A percentile compares a stretch with the other conserved stretches of the same genome.
These are phyloP conservation scores for Halocaridina rubra DNA, from an alignment of 2,888 invertebrate species.

Conservation along the genomic window DNA sequence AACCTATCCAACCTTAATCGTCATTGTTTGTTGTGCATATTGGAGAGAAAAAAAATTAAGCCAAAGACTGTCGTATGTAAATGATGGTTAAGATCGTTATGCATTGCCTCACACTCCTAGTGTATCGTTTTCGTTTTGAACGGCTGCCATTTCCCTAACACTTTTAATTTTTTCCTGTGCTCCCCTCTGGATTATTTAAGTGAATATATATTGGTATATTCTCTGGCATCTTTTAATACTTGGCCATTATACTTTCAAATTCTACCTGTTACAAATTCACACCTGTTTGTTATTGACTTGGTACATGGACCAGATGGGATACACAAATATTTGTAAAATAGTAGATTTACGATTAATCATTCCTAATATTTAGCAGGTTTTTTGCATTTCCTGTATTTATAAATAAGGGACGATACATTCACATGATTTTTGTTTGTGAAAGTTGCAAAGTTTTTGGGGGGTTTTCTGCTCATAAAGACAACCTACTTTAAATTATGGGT, in stretches of 20 bases:
- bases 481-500: slow-evolving; percentile 5
- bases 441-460: neutral
- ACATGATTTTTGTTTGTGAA: neutral
- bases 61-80: neutral
- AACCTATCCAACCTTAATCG: neutral
- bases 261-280: no score
- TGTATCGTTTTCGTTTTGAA: neutral
- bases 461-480: neutral
- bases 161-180: slow-evolving; percentile 25
- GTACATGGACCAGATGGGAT: neutral
- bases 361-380: neutral
- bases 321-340: neutral
- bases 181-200: slow-evolving; percentile 34
- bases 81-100: neutral
- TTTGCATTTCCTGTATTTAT: neutral
- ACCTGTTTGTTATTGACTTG: no score
- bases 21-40: slow-evolving; percentile 28
- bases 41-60: neutral
- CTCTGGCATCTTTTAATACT: no score
- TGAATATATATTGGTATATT: neutral
- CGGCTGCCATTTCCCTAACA: slow-evolving; percentile 13
- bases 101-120: slow-evolving; percentile 14
- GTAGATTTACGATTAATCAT: neutral
- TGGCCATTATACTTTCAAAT: no score
- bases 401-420: no score